Conservation (phyloP, 1,140 invertebrate species). For the Drosophila punjabiensis region DNA sequence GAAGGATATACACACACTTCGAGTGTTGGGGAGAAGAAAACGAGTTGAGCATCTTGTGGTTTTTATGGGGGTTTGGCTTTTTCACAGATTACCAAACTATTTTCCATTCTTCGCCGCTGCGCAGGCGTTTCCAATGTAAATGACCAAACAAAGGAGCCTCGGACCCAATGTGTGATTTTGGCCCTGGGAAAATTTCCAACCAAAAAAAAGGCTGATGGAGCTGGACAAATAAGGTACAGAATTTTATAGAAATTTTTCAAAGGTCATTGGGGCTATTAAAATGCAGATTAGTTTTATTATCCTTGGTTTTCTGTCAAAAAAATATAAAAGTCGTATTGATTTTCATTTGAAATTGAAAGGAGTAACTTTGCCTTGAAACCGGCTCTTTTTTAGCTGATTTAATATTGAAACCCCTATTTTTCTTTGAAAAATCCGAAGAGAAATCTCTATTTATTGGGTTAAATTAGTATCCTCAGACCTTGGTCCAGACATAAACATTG, state of each 20-base stretch:
- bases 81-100: conserved; percentile 81
- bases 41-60: conserved; percentile 76
- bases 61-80: conserved; percentile 83
- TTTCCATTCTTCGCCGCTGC: conserved; percentile 52
- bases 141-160: conserved; percentile 57
- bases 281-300: conserved; percentile 11
- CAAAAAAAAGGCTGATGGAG: conserved; percentile 15
- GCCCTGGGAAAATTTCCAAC: conserved; percentile 37
- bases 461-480: not conserved
- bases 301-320: too few relatives aligned
- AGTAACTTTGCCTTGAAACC: not conserved
- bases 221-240: conserved; percentile 13
- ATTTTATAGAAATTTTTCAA: not conserved
- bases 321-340: not conserved
- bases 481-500: conserved; percentile 41
- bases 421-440: not conserved
- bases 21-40: conserved; percentile 39
- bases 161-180: conserved; percentile 50
- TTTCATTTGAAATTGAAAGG: not conserved
- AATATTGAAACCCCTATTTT: not conserved
- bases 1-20: conserved; percentile 1
- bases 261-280: not conserved
- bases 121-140: conserved; percentile 41
- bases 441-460: not conserved
- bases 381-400: not conserved